phyloP scores from a whole-genome alignment of 2,888 invertebrate species.

The Chaetogeoica ovagalla region DNA sequence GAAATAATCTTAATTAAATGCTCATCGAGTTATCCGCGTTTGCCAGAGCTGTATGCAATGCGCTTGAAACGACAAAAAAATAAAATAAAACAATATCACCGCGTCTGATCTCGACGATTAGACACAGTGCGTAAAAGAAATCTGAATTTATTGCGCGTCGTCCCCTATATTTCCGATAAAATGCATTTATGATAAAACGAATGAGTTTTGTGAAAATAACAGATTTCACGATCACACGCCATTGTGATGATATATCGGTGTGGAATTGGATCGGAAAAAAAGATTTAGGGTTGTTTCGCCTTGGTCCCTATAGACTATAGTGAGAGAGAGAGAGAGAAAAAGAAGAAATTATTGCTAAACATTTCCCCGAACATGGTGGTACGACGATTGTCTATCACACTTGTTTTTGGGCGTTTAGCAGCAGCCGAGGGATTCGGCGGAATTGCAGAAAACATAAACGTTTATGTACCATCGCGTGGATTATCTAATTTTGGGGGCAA shows the following conservation, averaged over 20 bases:
- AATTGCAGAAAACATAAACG: slow-evolving; percentile 35
- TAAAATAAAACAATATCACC: background rate
- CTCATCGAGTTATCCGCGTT: background rate
- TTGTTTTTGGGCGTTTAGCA: background rate
- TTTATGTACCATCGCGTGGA: slow-evolving; percentile 36
- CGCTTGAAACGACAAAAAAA: background rate
- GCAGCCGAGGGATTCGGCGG: background rate
- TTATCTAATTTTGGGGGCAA: slow-evolving; percentile 36
- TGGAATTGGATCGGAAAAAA: slow-evolving; percentile 37
- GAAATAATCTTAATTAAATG: slow-evolving; percentile 7
- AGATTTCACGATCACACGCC: slow-evolving; percentile 28
- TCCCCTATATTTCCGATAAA: background rate
- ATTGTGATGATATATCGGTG: slow-evolving; percentile 32
- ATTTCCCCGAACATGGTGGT: slow-evolving; percentile 31
- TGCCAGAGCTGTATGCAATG: background rate
- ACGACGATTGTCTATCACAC: slow-evolving; percentile 35
- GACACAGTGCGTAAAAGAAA: background rate
- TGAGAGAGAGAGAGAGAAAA: background rate
- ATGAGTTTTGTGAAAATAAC: slow-evolving; percentile 36
- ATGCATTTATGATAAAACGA: slow-evolving; percentile 35
- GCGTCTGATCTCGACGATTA: background rate
- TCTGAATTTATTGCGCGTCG: slow-evolving; percentile 38
- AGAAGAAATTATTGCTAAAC: slow-evolving; percentile 42
- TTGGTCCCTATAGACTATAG: background rate
- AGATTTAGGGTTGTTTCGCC: slow-evolving; percentile 34